Evolutionary conservation across 2,113 vertebrate species (phyloP), one percentile per base, ranked within the genome.

Genomic region (Sorex araneus): DNA sequence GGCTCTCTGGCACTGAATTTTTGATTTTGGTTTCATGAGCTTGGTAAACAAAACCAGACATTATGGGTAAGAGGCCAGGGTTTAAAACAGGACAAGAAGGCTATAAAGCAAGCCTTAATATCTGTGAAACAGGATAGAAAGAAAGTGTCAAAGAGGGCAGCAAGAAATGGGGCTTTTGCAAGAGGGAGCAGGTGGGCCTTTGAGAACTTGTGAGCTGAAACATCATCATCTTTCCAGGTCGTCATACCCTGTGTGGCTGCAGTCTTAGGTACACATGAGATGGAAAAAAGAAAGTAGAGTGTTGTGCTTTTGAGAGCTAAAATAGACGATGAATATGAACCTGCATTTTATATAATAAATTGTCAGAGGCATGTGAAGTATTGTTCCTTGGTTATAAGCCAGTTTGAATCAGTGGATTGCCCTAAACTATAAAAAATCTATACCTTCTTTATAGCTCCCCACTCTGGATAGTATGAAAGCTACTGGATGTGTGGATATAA

Each of bases 21-120:
- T 79, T 84, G 74, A 25, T 80, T 80, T 92, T 70, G 16, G 12
- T 36, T 91, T 76, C 67, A n/a, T 80, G 45, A 91, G 25, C 7
- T 30, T 89, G 25, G 70, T 57, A 19, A 75, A 54, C 19, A 85
- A 66, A 71, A 5, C 13, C 45, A 47, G 60, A 34, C 28, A 16
- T 79, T 73, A 34, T 36, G 64, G 71, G 10, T 6, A 13, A 8
- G 2, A 94, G 67, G 11, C 4, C 30, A 16, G 79, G n/a, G 36
- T 57, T 67, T 2, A 23, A 32, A 71, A 63, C 70, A 12, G 30
- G 13, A 43, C 21, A 71, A 40, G 45, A 76, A 93, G 70, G 25
- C 40, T 3, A 50, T 18, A 40, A 43, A 27, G 16, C 25, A 45
- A 25, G 27, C 66, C 15, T 81, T 90, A 27, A 73, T 2, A 32